Conservation (phyloP, 37 sponge, comb jelly and placozoan genomes). For the Corticium candelabrum region DNA sequence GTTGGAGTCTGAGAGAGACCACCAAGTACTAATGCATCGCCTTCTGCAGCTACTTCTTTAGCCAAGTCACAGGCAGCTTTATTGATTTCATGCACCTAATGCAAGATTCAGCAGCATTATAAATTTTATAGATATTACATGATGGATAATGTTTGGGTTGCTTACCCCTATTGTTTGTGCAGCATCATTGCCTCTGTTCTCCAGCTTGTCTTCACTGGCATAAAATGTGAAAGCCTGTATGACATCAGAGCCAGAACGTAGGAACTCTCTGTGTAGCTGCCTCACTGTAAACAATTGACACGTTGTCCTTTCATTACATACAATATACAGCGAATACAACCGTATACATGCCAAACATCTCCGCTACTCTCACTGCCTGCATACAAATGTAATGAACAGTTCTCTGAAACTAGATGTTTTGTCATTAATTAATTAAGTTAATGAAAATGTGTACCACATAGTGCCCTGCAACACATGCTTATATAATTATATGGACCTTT, state of each 20-base stretch:
- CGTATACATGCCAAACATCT: too few species aligned
- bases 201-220: slow-evolving; percentile 37
- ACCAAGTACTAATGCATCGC: slow-evolving; percentile 11
- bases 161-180: too few species aligned
- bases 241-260: slow-evolving; percentile 23
- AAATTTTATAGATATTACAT: neutral
- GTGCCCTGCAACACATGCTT: too few species aligned
- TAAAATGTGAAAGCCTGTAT: slow-evolving; percentile 34
- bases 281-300: too few species aligned
- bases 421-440: too few species aligned
- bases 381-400: too few species aligned
- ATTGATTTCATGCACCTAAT: slow-evolving; percentile 22
- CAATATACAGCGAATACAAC: too few species aligned
- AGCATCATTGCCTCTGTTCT: slow-evolving; percentile 25
- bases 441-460: too few species aligned
- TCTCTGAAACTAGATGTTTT: too few species aligned
- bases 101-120: neutral
- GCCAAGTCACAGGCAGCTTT: slow-evolving; percentile 28
- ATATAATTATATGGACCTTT: too few species aligned
- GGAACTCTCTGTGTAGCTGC: slow-evolving; percentile 33
- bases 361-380: too few species aligned
- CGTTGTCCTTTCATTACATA: too few species aligned
- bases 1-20: slow-evolving; percentile 38
- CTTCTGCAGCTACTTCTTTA: slow-evolving; percentile 10
- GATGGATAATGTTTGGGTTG: neutral